Conservation (phyloP, 2,113 vertebrate genomes). For the Nicator chloris region DNA sequence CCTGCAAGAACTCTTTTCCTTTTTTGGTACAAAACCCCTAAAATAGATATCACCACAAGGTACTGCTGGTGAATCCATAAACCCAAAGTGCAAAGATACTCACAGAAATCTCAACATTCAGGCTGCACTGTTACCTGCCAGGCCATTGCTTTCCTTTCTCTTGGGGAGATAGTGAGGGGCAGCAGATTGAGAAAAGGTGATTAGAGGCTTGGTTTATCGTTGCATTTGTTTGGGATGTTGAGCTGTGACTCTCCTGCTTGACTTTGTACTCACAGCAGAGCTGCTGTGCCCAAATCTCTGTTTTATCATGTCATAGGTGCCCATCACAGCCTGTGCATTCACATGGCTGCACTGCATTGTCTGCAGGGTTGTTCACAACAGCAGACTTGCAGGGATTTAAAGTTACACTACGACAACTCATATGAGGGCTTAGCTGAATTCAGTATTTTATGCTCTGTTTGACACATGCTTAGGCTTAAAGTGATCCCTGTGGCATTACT, state of each 20-base stretch:
- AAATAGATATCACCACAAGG: not conserved
- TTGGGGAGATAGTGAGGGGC: rapidly evolving
- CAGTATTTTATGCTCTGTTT: not conserved
- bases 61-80: not conserved
- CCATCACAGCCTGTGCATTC: not conserved
- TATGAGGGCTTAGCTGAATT: not conserved
- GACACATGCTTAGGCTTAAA: constrained; percentile 17
- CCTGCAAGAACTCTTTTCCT: not conserved
- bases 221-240: not conserved
- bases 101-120: not conserved
- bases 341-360: not conserved
- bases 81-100: not conserved
- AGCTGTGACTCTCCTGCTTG: not conserved
- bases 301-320: not conserved
- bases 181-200: not conserved
- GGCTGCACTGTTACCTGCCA: not conserved
- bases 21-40: not conserved
- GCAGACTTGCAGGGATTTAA: not conserved
- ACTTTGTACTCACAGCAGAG: not conserved
- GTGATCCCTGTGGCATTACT: not conserved
- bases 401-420: not conserved
- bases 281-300: not conserved
- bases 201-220: not conserved
- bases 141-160: not conserved
- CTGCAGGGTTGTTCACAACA: not conserved